These are phyloP conservation scores for Platynereis dumerilii DNA, from an alignment of 2,888 invertebrate species.

Conservation along the genomic window DNA sequence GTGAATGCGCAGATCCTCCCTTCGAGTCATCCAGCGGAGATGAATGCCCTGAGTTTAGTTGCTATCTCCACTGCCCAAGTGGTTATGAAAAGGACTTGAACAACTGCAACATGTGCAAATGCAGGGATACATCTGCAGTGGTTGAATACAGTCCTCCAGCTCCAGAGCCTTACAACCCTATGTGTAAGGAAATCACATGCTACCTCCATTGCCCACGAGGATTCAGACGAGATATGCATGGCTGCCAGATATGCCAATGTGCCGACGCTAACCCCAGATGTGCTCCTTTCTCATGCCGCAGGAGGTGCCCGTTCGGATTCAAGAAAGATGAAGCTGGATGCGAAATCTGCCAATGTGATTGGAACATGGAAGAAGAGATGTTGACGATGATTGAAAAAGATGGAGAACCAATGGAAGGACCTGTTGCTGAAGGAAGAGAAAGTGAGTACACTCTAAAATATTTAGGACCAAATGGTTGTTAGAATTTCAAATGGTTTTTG, in stretches of 20 bases:
- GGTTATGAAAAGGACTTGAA: conserved; percentile 26
- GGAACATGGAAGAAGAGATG: neutral
- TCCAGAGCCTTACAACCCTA: neutral
- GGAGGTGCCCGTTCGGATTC: conserved; percentile 20
- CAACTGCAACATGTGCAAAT: conserved; percentile 20
- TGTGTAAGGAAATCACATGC: conserved; percentile 6
- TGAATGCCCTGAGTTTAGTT: neutral
- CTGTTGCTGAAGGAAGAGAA: neutral
- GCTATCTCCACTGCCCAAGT: conserved; percentile 16
- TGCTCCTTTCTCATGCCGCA: conserved; percentile 12
- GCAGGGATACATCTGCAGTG: neutral
- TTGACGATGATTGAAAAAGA: neutral
- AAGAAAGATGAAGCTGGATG: conserved; percentile 22
- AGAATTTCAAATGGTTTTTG: too few species aligned
- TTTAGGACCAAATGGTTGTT: too few species aligned
- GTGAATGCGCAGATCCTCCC: conserved; percentile 6
- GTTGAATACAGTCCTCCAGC: neutral
- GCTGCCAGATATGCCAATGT: conserved; percentile 24
- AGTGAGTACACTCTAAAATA: neutral
- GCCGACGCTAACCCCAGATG: neutral
- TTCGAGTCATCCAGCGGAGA: too few species aligned
- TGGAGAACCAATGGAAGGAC: neutral
- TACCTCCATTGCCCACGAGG: conserved; percentile 8
- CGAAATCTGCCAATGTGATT: conserved; percentile 23
- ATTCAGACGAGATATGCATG: conserved; percentile 11